These are phyloP conservation scores for Matsumurasca onukii DNA, from an alignment of 1,140 invertebrate species.

Conservation along the genomic window DNA sequence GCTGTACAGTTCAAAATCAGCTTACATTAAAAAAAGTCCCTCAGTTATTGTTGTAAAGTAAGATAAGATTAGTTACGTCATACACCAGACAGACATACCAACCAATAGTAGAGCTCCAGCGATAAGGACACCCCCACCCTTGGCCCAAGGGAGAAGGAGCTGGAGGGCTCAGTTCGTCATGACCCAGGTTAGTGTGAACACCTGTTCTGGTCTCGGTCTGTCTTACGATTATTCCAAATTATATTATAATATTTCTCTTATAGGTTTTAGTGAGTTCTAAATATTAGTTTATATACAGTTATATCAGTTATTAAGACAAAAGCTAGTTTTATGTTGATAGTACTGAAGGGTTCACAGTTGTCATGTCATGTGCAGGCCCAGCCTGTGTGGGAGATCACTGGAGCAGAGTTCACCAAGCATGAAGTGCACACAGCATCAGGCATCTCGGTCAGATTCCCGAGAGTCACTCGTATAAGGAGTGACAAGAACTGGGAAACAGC, in stretches of 20 bases:
- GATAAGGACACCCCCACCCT: too few relatives aligned
- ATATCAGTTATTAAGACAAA: neutral
- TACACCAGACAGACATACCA: too few relatives aligned
- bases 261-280: too few relatives aligned
- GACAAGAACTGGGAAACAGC: slow-evolving; percentile 86
- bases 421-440: slow-evolving; percentile 87
- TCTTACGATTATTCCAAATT: neutral
- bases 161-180: too few relatives aligned
- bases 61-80: neutral
- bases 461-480: slow-evolving; percentile 77
- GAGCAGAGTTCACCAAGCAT: slow-evolving; percentile 87
- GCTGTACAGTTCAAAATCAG: too few relatives aligned
- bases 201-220: too few relatives aligned
- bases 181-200: too few relatives aligned
- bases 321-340: neutral
- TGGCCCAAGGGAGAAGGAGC: too few relatives aligned
- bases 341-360: neutral
- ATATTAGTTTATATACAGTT: neutral
- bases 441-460: slow-evolving; percentile 90
- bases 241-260: neutral
- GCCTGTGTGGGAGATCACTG: slow-evolving; percentile 93
- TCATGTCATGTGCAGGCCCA: slow-evolving; percentile 53
- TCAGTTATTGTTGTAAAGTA: too few relatives aligned
- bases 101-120: too few relatives aligned
- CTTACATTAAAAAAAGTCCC: too few relatives aligned